Conservation (phyloP, 2,888 invertebrate genomes). For the Brenthis daphne region DNA sequence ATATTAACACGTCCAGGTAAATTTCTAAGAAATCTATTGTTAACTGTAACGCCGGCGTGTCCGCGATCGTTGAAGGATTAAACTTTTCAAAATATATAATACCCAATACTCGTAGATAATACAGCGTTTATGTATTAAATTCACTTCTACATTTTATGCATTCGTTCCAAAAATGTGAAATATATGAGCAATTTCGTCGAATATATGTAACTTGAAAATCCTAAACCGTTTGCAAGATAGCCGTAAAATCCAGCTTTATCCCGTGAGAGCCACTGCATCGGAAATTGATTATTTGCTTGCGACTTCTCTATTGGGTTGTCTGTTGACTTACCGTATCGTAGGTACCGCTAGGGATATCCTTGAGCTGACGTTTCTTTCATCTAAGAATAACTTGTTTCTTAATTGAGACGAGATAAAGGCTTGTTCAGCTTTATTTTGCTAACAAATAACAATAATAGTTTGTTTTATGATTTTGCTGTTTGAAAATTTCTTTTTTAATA, state of each 20-base stretch:
- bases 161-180: slow-evolving; percentile 5
- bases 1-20: too few species aligned
- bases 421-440: not conserved
- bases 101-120: not conserved
- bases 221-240: slow-evolving; percentile 7
- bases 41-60: too few species aligned
- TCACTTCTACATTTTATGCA: not conserved
- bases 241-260: slow-evolving; percentile 17
- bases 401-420: not conserved
- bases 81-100: not conserved
- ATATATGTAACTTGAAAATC: not conserved
- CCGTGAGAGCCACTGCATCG: slow-evolving; percentile 17
- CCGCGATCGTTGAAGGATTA: too few species aligned
- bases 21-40: too few species aligned
- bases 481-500: too few species aligned
- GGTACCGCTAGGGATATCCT: slow-evolving; percentile 8
- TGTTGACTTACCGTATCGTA: slow-evolving; percentile 18
- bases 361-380: slow-evolving; percentile 4
- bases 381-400: not conserved
- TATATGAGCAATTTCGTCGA: not conserved
- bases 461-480: not conserved
- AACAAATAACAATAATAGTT: not conserved
- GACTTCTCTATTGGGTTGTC: slow-evolving; percentile 25
- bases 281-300: slow-evolving; percentile 23
- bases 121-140: not conserved